Base-by-base conservation (phyloP, 2,888 invertebrate species). In the Nephrocerus scutellatus region DNA sequence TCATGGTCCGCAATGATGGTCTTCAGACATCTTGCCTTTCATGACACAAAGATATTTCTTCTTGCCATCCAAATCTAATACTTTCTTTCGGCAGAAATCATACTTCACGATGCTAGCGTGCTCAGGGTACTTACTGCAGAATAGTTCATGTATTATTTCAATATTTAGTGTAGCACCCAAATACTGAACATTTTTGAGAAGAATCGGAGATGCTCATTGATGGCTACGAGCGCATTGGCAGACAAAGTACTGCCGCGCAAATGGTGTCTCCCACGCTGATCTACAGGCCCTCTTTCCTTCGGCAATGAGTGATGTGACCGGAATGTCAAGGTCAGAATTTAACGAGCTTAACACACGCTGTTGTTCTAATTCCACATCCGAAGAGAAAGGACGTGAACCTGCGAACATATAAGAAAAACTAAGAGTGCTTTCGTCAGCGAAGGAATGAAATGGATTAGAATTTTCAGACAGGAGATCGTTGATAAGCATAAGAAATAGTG, bases 91-190 rank as follows among this genome's bases (percentile, higher is more conserved):
- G 6, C 13, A 25, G n/a, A 25, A 25, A 25, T 25, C 25, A 10
- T 25, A 25, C 25, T 13, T 25, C 6, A 25, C 25, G 25, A 25
- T 25, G 25, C 25, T 25, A 25, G 25, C 6, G 13, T 25, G 25
- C 7, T 25, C 25, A 6, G 25, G 25, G 25, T 25, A 25, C 25
- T 25, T 25, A 10, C 25, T 25, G 25, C 19, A 30, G 19, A 30
- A 30, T 30, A 30, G 30, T 12, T 30, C 30, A 30, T 30, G 30
- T 20, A 30, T 25, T 25, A 7, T 7, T 25, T 25, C 13, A 5
- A 25, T 25, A 13, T 25, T 25, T n/a, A 25, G 25, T 25, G 25
- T 12, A 25, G 25, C 25, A 25, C 13, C 25, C 10, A 25, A n/a
- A 25, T 25, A 25, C 25, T 25, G 6, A 25, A 25, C n/a, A 25